Evolutionary conservation across 1,140 invertebrate genomes (phyloP), one percentile per base, ranked within the genome.

Genomic region (Phymorhynchus buccinoides): DNA sequence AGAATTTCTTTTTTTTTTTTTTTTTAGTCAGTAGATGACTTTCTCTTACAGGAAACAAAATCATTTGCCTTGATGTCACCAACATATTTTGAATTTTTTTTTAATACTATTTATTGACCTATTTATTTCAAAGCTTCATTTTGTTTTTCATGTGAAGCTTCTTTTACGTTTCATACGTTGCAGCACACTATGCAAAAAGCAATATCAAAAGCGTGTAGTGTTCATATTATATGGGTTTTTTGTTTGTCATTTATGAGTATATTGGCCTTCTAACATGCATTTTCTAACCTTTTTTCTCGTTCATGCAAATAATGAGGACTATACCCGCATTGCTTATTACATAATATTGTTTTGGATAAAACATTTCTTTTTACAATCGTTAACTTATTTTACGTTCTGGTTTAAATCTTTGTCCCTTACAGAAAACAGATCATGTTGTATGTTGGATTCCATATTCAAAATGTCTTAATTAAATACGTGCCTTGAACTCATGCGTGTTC

Each of bases 271-370:
- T 62, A 62, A 62, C 56, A 27, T 62, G 22, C n/a, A 62, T 62
- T 22, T 62, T 62, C 4, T 14, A 62, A 27, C 56, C 56, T 22
- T 16, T 62, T 62, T 62, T 62, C n/a, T 62, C 56, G 6, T 4
- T 62, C 56, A 62, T 62, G 56, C 56, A 62, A 62, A 62, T 62
- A 62, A 62, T 22, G n/a, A 62, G n/a, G n/a, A n/a, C n/a, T n/a
- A n/a, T n/a, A n/a, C n/a, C n/a, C n/a, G n/a, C n/a, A 22, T 62
- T 14, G 48, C 12, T 62, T 62, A 62, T 27, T 62, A 62, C 22
- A 62, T 62, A 27, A 62, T 62, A 27, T 62, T 62, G 56, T 62
- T 62, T 62, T 62, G 56, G 56, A 62, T 27, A 22, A 62, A n/a
- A n/a, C n/a, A n/a, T n/a, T 62, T 16, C 22, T 62, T 62, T 52